A percentile compares a stretch with the other conserved stretches of the same genome.
Evolutionary conservation across 2,888 invertebrate species (phyloP).

Genomic region (Anodontia alba): DNA sequence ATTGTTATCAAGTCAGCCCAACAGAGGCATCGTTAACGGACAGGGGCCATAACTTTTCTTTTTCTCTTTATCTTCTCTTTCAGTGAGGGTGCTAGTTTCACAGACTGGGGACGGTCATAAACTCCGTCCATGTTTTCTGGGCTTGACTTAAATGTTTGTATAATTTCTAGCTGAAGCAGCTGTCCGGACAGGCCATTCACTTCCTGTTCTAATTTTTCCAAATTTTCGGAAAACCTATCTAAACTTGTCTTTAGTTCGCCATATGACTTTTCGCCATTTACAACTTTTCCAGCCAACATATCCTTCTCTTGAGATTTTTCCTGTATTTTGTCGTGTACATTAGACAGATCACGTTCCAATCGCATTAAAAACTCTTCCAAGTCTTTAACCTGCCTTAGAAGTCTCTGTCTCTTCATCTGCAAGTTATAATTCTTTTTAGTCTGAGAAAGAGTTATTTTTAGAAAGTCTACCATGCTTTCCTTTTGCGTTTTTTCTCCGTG

Average conservation of each 20-base stretch:
- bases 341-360: constrained; percentile 74
- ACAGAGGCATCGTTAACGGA: constrained; percentile 35
- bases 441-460: constrained; percentile 81
- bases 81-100: constrained; percentile 82
- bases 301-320: constrained; percentile 77
- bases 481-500: constrained; percentile 79
- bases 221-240: constrained; percentile 76
- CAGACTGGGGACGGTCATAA: constrained; percentile 79
- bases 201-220: constrained; percentile 79
- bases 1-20: neutral
- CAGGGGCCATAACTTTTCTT: constrained; percentile 63
- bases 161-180: constrained; percentile 80
- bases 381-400: constrained; percentile 78
- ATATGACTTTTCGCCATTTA: constrained; percentile 75
- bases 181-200: constrained; percentile 76
- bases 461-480: constrained; percentile 82
- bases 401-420: constrained; percentile 79
- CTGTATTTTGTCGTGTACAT: constrained; percentile 74
- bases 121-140: constrained; percentile 83
- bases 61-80: constrained; percentile 80
- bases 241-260: constrained; percentile 75
- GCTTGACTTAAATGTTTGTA: constrained; percentile 82
- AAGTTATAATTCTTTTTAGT: constrained; percentile 81
- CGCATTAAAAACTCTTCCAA: constrained; percentile 74
- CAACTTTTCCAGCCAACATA: constrained; percentile 73